Evolutionary conservation across 2,797 vertebrate species (phyloP).

Genomic region (Caiman crocodilus): DNA sequence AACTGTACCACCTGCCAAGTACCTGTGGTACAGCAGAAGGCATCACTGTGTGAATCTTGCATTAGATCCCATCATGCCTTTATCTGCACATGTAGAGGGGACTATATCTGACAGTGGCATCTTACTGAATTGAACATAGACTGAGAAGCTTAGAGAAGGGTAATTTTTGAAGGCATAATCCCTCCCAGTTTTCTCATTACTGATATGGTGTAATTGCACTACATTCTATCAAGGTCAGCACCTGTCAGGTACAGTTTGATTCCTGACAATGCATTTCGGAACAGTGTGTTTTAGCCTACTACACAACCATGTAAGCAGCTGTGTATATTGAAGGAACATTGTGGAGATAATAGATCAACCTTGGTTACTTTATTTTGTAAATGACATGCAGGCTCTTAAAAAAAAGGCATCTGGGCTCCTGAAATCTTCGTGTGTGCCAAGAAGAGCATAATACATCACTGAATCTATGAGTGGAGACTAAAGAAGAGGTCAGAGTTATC

Average conservation of each 20-base stretch:
- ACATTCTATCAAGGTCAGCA: not conserved
- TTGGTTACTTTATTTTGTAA: slow-evolving; percentile 32
- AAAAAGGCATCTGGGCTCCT: not conserved
- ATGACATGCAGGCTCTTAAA: not conserved
- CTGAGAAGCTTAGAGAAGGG: not conserved
- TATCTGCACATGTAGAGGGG: not conserved
- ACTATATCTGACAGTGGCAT: not conserved
- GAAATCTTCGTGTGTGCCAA: slow-evolving; percentile 17
- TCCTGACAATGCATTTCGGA: not conserved
- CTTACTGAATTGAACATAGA: not conserved
- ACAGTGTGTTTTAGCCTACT: not conserved
- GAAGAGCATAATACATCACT: not conserved
- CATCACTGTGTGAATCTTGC: too few species aligned
- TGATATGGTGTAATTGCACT: not conserved
- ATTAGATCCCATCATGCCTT: not conserved
- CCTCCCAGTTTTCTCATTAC: not conserved
- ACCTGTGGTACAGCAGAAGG: too few species aligned
- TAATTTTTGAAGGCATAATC: not conserved
- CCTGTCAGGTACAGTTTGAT: not conserved
- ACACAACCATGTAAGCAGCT: not conserved
- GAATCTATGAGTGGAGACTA: not conserved
- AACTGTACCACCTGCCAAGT: too few species aligned
- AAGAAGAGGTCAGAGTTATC: not conserved
- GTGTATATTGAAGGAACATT: not conserved
- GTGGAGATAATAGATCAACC: not conserved